A percentile compares a stretch with the other conserved stretches of the same genome.
These are phyloP conservation scores for Drosophila truncata DNA, from an alignment of 1,140 invertebrate genomes.

Conservation along the genomic window DNA sequence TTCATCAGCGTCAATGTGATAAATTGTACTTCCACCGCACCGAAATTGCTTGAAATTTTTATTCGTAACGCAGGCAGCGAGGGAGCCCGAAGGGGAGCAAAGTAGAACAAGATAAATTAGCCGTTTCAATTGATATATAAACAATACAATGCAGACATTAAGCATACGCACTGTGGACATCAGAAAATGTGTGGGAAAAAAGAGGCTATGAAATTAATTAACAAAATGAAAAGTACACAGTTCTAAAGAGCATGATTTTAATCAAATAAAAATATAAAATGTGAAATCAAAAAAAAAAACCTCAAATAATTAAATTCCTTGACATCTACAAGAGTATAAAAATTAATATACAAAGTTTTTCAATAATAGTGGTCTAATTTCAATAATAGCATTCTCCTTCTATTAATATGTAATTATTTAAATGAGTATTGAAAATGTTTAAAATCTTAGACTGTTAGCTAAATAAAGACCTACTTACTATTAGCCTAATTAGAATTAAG, in stretches of 20 bases:
- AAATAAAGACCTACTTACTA: background rate
- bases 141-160: conserved; percentile 52
- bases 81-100: conserved; percentile 13
- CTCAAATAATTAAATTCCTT: no score
- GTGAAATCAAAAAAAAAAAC: no score
- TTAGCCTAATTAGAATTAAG: conserved; percentile 20
- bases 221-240: no score
- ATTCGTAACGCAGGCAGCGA: conserved; percentile 24
- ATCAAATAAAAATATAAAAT: no score
- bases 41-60: conserved; percentile 75
- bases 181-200: background rate
- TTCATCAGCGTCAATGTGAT: conserved; percentile 83
- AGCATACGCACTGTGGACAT: conserved; percentile 47
- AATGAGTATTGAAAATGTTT: background rate
- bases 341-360: no score
- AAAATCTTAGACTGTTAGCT: background rate
- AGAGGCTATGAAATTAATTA: background rate
- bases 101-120: conserved; percentile 75
- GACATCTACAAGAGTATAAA: no score
- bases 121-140: conserved; percentile 76
- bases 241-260: background rate
- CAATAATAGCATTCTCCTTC: no score
- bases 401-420: no score
- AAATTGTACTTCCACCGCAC: conserved; percentile 74
- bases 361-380: no score